These are phyloP conservation scores for Xestobium rufovillosum DNA, from an alignment of 2,888 invertebrate genomes.

Conservation along the genomic window DNA sequence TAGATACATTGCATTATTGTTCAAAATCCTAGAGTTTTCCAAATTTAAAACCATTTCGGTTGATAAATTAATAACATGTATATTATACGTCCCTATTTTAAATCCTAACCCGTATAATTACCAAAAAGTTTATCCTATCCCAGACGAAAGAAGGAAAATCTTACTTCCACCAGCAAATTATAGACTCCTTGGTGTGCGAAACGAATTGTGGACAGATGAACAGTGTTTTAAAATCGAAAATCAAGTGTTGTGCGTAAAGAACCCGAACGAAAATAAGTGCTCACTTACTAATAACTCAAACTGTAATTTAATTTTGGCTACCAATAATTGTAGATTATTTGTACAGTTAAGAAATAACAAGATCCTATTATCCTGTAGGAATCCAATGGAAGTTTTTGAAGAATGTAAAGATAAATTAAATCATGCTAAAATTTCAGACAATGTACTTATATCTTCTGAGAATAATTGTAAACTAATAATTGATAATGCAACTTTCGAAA, in stretches of 20 bases:
- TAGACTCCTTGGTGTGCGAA: conserved; percentile 7
- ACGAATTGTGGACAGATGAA: conserved; percentile 16
- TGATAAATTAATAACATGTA: conserved; percentile 9
- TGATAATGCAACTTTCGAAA: not conserved
- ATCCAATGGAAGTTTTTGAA: not conserved
- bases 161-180: conserved; percentile 12
- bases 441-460: conserved; percentile 1
- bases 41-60: conserved; percentile 8
- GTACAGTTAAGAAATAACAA: conserved; percentile 4
- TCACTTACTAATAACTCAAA: not conserved
- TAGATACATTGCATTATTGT: conserved; percentile 10
- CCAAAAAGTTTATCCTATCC: conserved; percentile 14
- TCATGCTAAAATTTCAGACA: not conserved
- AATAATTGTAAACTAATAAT: conserved; percentile 3
- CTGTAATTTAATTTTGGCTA: conserved; percentile 1
- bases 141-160: conserved; percentile 5
- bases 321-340: conserved; percentile 1
- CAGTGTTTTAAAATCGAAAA: conserved; percentile 9
- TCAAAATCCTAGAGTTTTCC: conserved; percentile 11
- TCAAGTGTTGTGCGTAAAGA: conserved; percentile 7
- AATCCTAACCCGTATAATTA: conserved; percentile 7
- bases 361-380: not conserved
- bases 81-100: conserved; percentile 14
- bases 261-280: conserved; percentile 6
- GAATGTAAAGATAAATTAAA: not conserved